Percentiles rank a stretch among this genome's conserved stretches.
Conservation (phyloP, 1,140 invertebrate species). For the Lithobius niger region DNA sequence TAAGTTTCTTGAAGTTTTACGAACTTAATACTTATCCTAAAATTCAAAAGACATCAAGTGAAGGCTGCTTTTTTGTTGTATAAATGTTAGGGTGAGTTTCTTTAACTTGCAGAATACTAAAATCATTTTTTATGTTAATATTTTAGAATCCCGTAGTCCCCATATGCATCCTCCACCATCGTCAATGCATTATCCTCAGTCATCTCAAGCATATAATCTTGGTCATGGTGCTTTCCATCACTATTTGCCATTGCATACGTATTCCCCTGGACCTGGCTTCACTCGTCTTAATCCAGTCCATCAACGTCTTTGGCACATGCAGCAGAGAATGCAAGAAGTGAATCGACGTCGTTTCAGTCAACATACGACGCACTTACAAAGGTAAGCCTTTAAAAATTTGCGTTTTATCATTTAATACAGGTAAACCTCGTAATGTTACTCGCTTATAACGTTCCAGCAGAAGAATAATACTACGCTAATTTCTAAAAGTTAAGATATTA, state of each 20-base stretch:
- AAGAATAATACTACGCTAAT: no score
- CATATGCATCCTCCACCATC: not conserved
- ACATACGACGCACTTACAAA: constrained; percentile 20
- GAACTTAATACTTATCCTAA: not conserved
- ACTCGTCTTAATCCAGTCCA: constrained; percentile 54
- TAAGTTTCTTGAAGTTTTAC: not conserved
- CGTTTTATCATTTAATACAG: no score
- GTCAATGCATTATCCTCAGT: not conserved
- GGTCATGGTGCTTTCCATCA: constrained; percentile 9
- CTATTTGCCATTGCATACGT: constrained; percentile 15
- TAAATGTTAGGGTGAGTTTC: not conserved
- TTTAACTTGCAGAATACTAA: not conserved
- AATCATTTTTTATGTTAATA: not conserved
- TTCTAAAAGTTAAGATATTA: no score
- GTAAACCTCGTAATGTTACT: no score
- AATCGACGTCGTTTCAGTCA: constrained; percentile 43
- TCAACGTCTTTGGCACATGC: constrained; percentile 54
- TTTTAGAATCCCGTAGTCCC: constrained; percentile 4
- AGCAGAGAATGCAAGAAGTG: constrained; percentile 54
- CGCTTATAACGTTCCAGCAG: no score
- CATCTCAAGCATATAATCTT: not conserved
- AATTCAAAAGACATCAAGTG: not conserved
- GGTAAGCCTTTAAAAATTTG: no score
- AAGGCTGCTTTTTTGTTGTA: not conserved
- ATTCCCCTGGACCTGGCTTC: constrained; percentile 21